phyloP scores from a whole-genome alignment of 2,888 invertebrate genomes.

The Neoaliturus tenellus region DNA sequence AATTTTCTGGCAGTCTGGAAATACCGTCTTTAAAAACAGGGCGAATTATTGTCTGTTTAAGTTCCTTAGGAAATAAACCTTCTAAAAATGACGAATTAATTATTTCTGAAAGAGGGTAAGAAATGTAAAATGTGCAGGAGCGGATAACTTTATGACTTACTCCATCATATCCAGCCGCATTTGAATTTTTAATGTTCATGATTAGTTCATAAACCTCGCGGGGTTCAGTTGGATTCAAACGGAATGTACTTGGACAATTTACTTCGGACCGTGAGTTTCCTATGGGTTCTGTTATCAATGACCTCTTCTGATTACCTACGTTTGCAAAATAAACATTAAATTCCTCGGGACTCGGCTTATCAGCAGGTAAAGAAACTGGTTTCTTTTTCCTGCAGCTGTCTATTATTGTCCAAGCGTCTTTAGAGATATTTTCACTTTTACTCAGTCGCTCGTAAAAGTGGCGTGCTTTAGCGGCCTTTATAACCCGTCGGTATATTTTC shows the following conservation, averaged over 20 bases:
- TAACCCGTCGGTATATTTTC: not conserved
- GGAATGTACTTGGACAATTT: not conserved
- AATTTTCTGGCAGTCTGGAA: too few relatives aligned
- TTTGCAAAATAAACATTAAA: not conserved
- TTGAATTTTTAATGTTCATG: too few relatives aligned
- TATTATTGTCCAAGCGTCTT: conserved; percentile 23
- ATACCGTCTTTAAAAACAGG: too few relatives aligned
- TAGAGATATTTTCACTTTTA: not conserved
- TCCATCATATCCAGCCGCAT: too few relatives aligned
- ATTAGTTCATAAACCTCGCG: too few relatives aligned
- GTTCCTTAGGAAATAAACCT: too few relatives aligned
- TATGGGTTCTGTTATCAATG: conserved; percentile 1
- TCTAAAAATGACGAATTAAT: too few relatives aligned
- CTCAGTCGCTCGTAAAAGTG: not conserved
- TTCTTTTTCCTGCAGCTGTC: not conserved
- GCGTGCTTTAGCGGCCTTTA: not conserved
- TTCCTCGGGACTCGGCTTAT: not conserved
- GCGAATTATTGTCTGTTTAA: too few relatives aligned
- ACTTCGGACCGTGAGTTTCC: too few relatives aligned
- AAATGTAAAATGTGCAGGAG: too few relatives aligned
- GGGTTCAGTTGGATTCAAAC: not conserved
- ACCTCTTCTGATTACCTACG: not conserved
- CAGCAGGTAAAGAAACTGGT: not conserved
- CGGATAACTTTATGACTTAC: not conserved
- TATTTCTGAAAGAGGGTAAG: too few relatives aligned